phyloP scores from a whole-genome alignment of 2,888 invertebrate genomes.

The Trichacis sp. region DNA sequence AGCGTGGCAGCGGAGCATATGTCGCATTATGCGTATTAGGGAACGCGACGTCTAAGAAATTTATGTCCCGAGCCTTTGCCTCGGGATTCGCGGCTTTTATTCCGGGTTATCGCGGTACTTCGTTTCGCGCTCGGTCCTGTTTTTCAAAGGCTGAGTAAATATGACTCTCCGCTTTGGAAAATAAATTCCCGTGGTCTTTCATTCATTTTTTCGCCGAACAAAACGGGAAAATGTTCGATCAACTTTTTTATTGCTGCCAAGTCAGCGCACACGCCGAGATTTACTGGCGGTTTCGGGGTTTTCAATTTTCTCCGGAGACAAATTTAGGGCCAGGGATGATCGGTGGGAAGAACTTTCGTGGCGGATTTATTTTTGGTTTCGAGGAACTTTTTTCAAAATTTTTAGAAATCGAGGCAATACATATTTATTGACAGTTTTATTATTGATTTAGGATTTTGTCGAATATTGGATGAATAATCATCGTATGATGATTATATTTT shows the following conservation, averaged over 20 bases:
- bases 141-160: background rate
- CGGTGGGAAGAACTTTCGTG: too few species aligned
- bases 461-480: too few species aligned
- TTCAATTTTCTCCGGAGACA: too few species aligned
- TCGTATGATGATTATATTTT: constrained; percentile 24
- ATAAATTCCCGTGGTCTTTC: too few species aligned
- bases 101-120: constrained; percentile 16
- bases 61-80: constrained; percentile 24
- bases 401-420: too few species aligned
- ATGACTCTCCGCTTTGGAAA: background rate
- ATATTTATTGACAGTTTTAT: too few species aligned
- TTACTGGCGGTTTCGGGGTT: too few species aligned
- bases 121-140: constrained; percentile 6
- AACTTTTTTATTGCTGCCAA: background rate
- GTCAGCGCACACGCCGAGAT: constrained; percentile 6
- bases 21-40: constrained; percentile 46
- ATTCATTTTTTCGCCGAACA: too few species aligned
- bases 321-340: too few species aligned
- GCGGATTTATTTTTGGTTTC: too few species aligned
- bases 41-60: constrained; percentile 30
- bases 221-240: background rate
- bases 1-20: constrained; percentile 27
- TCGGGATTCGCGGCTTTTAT: constrained; percentile 14
- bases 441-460: too few species aligned
- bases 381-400: too few species aligned